Evolutionary conservation across 2,888 invertebrate genomes (phyloP), one percentile per base, ranked within the genome.

Genomic region (Brenthis ino): DNA sequence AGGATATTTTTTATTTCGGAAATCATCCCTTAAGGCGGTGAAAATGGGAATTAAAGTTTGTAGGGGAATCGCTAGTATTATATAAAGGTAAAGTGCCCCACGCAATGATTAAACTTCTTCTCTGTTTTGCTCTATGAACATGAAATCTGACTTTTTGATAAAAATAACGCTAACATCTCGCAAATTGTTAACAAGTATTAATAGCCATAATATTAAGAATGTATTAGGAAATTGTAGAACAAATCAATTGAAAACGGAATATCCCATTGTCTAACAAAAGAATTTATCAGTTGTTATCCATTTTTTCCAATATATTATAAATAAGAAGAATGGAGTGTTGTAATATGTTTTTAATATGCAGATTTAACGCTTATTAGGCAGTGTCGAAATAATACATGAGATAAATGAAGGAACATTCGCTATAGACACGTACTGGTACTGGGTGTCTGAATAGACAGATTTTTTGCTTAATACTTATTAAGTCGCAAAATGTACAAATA

Each of bases 381-480:
- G 67, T 67, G 66, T 68, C 68, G 67, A 69, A 72, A 69, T 67
- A 68, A 65, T 68, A 70, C 65, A 67, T 61, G 70, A 65, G 57
- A 63, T 68, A 70, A 75, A 65, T 64, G 71, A 63, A 71, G 43
- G 57, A 37, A 50, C 63, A 71, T 75, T 76, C 54, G 77, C 68
- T 66, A 75, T 67, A 69, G 72, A 64, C 77, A 77, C 77, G 77
- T 74, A 68, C 75, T 60, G 61, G 71, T 70, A 70, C 64, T 70
- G 68, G 71, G 69, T 58, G 53, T 50, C 48, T 72, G 69, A 70
- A 74, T 72, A 57, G 69, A 67, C 55, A 68, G 43, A 68, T 65
- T 69, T 73, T 71, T 65, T 68, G 65, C 58, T 65, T 65, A 57
- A 57, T 37, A 63, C 54, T 51, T 65, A 67, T 64, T 73, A 67